Conservation (phyloP, 2,888 invertebrate genomes). For the Drosophila pegasa region DNA sequence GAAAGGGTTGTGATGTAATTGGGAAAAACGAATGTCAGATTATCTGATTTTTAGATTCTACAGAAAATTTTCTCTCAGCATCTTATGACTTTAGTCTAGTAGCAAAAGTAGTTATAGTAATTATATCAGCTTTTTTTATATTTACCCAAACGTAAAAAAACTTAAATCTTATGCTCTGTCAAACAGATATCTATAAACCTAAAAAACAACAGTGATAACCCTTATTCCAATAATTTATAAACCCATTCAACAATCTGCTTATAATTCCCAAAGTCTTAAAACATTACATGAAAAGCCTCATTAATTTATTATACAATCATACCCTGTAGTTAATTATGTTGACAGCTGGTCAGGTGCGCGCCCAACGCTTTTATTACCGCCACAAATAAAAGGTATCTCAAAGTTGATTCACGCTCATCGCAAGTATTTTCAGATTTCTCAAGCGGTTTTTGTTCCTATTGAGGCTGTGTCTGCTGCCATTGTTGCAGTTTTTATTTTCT, state of each 20-base stretch:
- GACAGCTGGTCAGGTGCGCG: not conserved
- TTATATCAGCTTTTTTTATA: not conserved
- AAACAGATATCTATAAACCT: not conserved
- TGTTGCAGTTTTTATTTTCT: conserved; percentile 18
- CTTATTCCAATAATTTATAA: not conserved
- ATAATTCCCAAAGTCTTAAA: not conserved
- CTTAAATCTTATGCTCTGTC: no score
- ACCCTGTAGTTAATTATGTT: not conserved
- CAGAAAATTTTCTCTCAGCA: not conserved
- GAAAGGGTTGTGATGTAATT: no score
- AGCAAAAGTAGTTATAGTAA: not conserved
- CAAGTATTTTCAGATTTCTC: not conserved
- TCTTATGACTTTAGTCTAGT: not conserved
- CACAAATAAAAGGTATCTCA: conserved; percentile 17
- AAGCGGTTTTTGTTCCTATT: conserved; percentile 14
- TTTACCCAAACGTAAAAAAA: no score
- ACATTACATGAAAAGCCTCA: not conserved
- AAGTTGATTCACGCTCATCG: conserved; percentile 5
- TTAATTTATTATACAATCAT: not conserved
- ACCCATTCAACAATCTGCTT: not conserved
- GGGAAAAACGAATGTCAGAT: not conserved
- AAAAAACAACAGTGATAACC: not conserved
- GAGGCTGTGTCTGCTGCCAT: conserved; percentile 4
- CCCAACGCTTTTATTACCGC: not conserved
- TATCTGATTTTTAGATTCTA: not conserved